Conservation (phyloP, 2,888 invertebrate genomes). For the Cylloceria caligata region DNA sequence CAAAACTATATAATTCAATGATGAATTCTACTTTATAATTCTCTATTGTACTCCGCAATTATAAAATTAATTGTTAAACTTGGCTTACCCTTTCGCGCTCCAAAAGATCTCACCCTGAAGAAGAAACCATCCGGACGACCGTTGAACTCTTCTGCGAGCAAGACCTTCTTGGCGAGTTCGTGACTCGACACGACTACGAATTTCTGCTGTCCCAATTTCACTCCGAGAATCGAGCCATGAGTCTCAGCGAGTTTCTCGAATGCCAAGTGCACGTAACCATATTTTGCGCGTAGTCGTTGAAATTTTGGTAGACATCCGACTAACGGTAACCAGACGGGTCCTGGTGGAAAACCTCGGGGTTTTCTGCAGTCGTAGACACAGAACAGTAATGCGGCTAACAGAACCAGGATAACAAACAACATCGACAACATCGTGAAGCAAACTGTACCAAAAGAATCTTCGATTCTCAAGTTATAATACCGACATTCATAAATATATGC, state of each 20-base stretch:
- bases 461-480: background rate
- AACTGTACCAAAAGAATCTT: slow-evolving; percentile 17
- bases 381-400: slow-evolving; percentile 67
- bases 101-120: slow-evolving; percentile 88
- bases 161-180: slow-evolving; percentile 87
- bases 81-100: slow-evolving; percentile 87
- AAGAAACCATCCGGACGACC: slow-evolving; percentile 91
- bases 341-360: slow-evolving; percentile 80
- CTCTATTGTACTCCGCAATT: no score
- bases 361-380: slow-evolving; percentile 76
- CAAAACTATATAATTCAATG: no score
- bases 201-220: slow-evolving; percentile 88
- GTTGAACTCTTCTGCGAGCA: slow-evolving; percentile 88
- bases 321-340: slow-evolving; percentile 86
- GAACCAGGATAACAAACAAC: slow-evolving; percentile 60
- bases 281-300: slow-evolving; percentile 80
- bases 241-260: slow-evolving; percentile 86
- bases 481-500: background rate
- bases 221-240: slow-evolving; percentile 89
- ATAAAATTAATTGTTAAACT: background rate
- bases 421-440: slow-evolving; percentile 44
- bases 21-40: no score
- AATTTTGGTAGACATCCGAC: slow-evolving; percentile 85
- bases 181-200: slow-evolving; percentile 88
- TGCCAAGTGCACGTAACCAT: slow-evolving; percentile 87